Evolutionary conservation across 2,113 vertebrate species (phyloP).

Genomic region (Sorex araneus): DNA sequence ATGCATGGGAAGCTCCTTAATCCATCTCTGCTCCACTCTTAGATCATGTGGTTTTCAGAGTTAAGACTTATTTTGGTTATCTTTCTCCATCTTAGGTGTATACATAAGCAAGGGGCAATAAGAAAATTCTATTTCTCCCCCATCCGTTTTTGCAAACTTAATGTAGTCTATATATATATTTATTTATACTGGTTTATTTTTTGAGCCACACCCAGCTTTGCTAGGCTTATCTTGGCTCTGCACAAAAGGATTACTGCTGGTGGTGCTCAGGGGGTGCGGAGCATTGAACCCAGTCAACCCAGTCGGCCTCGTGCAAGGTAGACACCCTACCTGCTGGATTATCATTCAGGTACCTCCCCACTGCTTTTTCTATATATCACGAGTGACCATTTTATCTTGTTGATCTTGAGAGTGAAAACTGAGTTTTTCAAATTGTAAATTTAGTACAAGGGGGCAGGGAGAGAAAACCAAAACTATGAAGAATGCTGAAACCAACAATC

Average conservation of each 20-base stretch:
- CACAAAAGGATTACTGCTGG: no score
- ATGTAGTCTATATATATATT: no score
- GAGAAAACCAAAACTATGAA: slow-evolving; percentile 15
- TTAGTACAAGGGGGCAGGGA: not conserved
- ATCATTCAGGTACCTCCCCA: no score
- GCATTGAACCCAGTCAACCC: no score
- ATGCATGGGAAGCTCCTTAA: no score
- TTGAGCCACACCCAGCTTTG: no score
- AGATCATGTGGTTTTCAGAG: slow-evolving; percentile 39
- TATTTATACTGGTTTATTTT: no score
- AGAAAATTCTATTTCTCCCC: not conserved
- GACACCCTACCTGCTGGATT: no score
- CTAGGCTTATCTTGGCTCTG: no score
- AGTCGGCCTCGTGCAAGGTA: no score
- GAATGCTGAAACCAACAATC: not conserved
- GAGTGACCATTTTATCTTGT: slow-evolving; percentile 23
- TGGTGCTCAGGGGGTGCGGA: no score
- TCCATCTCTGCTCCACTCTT: no score
- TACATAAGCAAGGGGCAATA: not conserved
- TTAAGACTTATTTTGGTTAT: slow-evolving; percentile 50
- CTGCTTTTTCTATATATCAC: not conserved
- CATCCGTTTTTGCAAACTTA: not conserved
- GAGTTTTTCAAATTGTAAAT: slow-evolving; percentile 52
- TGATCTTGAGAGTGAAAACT: slow-evolving; percentile 22
- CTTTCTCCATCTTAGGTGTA: not conserved